phyloP scores from a whole-genome alignment of 2,888 invertebrate species.

The Holacanthella duospinosa region DNA sequence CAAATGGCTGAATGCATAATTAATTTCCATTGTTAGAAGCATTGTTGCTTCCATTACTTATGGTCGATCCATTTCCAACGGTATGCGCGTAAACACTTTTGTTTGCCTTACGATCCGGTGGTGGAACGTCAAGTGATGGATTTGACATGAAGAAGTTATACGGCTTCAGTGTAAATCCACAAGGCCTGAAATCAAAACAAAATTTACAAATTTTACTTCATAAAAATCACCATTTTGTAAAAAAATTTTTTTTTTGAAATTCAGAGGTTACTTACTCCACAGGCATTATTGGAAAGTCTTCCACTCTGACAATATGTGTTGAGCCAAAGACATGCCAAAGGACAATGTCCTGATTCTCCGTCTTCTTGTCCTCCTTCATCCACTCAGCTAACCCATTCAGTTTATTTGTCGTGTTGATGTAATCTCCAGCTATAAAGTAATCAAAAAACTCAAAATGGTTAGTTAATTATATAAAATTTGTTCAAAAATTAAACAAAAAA shows the following conservation, averaged over 20 bases:
- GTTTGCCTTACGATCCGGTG: background rate
- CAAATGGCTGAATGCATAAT: too few species aligned
- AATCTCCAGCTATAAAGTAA: conserved; percentile 13
- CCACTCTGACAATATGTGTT: conserved; percentile 30
- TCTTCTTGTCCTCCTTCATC: conserved; percentile 7
- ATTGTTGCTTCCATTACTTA: too few species aligned
- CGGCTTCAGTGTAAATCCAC: conserved; percentile 20
- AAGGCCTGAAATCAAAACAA: conserved; percentile 11
- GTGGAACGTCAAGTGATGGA: conserved; percentile 18
- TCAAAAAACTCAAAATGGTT: background rate
- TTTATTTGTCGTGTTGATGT: conserved; percentile 28
- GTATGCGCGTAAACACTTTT: background rate
- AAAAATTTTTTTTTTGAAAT: background rate
- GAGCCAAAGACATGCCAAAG: conserved; percentile 34
- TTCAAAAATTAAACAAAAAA: background rate
- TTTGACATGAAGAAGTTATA: conserved; percentile 16
- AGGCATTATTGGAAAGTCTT: conserved; percentile 32
- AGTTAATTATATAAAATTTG: background rate
- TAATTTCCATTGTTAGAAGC: too few species aligned
- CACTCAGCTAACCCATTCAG: conserved; percentile 23
- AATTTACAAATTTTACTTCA: too few species aligned
- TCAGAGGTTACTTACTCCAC: conserved; percentile 19
- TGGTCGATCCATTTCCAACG: too few species aligned
- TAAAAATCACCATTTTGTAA: background rate
- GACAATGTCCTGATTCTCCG: conserved; percentile 29